A percentile compares a stretch with the other conserved stretches of the same genome.
Conservation (phyloP, 1,140 invertebrate genomes). For the Yoshiicerus persimilis region DNA sequence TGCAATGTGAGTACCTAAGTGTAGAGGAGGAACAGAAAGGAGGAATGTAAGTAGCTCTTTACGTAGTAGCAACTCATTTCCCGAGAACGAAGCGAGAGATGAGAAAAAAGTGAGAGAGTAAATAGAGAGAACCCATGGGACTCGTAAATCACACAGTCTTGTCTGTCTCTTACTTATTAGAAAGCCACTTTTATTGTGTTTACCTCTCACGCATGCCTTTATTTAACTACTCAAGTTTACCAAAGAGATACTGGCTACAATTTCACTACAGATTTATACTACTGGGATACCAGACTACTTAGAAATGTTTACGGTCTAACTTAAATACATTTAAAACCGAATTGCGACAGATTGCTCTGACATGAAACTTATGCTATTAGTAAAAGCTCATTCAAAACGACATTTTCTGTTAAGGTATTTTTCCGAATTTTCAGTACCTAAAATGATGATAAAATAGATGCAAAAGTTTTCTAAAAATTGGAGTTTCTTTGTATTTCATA, state of each 20-base stretch:
- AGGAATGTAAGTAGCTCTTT: background rate
- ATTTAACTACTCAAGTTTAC: no score
- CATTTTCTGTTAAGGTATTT: no score
- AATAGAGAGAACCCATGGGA: slow-evolving; percentile 32
- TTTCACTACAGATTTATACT: no score
- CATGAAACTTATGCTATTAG: background rate
- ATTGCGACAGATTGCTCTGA: background rate
- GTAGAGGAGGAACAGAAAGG: background rate
- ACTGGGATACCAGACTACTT: background rate
- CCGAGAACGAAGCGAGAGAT: background rate
- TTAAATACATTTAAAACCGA: no score
- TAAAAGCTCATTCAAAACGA: no score
- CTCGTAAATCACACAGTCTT: slow-evolving; percentile 38
- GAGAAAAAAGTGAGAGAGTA: slow-evolving; percentile 39
- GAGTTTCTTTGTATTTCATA: no score
- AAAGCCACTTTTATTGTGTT: background rate
- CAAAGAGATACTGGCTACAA: no score
- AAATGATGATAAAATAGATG: no score
- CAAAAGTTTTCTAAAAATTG: background rate
- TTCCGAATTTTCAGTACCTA: no score
- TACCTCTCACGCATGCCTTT: background rate
- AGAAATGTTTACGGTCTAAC: background rate
- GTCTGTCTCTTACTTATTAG: slow-evolving; percentile 2
- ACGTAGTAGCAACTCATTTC: background rate
- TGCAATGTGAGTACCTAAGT: background rate